phyloP scores from a whole-genome alignment of 2,888 invertebrate species.

The Mesoligia furuncula region DNA sequence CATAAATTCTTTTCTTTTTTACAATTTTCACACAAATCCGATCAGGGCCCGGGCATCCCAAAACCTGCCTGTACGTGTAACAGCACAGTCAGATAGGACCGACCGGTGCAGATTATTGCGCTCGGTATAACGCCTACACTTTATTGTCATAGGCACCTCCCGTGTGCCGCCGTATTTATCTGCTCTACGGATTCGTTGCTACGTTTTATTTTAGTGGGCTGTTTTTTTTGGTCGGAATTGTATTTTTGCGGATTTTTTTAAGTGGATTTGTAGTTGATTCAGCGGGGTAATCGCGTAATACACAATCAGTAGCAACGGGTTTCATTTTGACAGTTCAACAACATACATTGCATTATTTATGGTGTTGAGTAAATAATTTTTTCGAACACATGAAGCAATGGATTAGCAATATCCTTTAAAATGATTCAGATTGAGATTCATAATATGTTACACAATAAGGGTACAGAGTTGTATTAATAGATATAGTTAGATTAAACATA shows the following conservation, averaged over 20 bases:
- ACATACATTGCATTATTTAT: no score
- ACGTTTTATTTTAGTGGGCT: slow-evolving; percentile 43
- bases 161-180: slow-evolving; percentile 50
- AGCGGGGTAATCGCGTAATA: no score
- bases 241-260: slow-evolving; percentile 13
- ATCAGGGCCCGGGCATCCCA: background rate
- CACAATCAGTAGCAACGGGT: no score
- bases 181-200: slow-evolving; percentile 34
- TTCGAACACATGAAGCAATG: no score
- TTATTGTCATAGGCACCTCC: slow-evolving; percentile 64
- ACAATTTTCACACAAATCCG: background rate
- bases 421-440: no score
- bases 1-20: background rate
- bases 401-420: no score
- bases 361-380: no score
- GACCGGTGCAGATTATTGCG: slow-evolving; percentile 68
- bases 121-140: slow-evolving; percentile 57
- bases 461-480: background rate
- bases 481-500: background rate
- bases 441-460: no score
- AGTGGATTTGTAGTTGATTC: background rate
- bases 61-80: slow-evolving; percentile 36
- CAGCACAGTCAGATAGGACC: slow-evolving; percentile 54
- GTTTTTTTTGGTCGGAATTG: slow-evolving; percentile 27
- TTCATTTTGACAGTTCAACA: no score